Base-by-base conservation (phyloP, 2,797 vertebrate species). In the Staurois parvus region DNA sequence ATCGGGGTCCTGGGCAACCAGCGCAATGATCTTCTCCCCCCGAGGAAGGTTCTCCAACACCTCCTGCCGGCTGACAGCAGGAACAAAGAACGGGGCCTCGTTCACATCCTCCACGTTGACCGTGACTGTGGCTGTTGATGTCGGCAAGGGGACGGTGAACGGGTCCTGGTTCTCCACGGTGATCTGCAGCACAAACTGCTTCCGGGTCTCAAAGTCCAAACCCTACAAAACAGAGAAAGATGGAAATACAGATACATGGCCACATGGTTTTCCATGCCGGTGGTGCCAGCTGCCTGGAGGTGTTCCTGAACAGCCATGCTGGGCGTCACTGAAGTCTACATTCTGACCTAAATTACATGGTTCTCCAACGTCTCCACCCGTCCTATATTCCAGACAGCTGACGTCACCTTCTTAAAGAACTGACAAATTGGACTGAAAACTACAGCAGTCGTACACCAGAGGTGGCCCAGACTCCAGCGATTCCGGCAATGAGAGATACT, bases 1-100 rank as follows among this genome's bases (percentile, higher is more conserved):
- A 89, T 99, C 98, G 0, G 98, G 97, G 88, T 99, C 97, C 56
- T 85, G 93, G 0, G 97, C 98, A 0, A 62, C 94, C 89, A 94
- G 97, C 64, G 88, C 32, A 0, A 92, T 45, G 17, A 99, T 37
- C 0, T 88, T 62, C 26, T 75, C 83, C 45, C 90, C 90, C 0
- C 85, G 0, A 0, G 88, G 0, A 24, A 94, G 72, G 10, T 96
- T 88, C 88, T 99, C 98, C 0, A 3, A 78, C 86, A 92, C 94
- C 0, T 62, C 86, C 0, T 95, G 89, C 0, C 2, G 0, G 85
- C 88, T 95, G 86, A 92, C 74, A 0, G 0, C 0, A 0, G 96
- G 96, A 10, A 92, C 26, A 0, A 99, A 99, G 77, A 91, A 0
- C 0, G 97, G 97, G 0, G 97, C 90, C 88, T 99, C 97, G 0